Evolutionary conservation across 2,888 invertebrate genomes (phyloP).

Genomic region (Hypsopygia costalis): DNA sequence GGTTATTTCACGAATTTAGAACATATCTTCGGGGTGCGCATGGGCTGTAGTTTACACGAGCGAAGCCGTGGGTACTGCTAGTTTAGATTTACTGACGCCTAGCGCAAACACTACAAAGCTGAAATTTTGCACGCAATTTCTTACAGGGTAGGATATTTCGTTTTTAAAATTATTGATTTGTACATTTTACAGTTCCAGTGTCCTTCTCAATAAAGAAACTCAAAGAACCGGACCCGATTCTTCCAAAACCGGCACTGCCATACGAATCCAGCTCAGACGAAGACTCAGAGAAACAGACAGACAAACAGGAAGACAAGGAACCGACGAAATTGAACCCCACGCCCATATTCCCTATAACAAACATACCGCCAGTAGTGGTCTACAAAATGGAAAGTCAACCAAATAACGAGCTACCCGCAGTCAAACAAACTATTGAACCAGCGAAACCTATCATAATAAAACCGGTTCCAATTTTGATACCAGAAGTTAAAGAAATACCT

Average conservation of each 20-base stretch:
- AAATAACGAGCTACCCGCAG: slow-evolving; percentile 35
- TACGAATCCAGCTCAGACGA: slow-evolving; percentile 89
- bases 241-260: slow-evolving; percentile 87
- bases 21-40: too few relatives aligned
- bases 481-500: slow-evolving; percentile 27
- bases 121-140: too few relatives aligned
- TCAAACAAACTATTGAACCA: slow-evolving; percentile 28
- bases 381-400: slow-evolving; percentile 56
- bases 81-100: too few relatives aligned
- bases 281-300: slow-evolving; percentile 43
- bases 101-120: too few relatives aligned
- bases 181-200: slow-evolving; percentile 83
- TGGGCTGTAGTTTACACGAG: too few relatives aligned
- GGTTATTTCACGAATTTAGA: too few relatives aligned
- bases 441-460: slow-evolving; percentile 12
- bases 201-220: slow-evolving; percentile 92
- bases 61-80: too few relatives aligned
- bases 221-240: slow-evolving; percentile 84
- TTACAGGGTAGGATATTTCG: too few relatives aligned
- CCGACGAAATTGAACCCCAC: slow-evolving; percentile 24
- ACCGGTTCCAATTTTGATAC: slow-evolving; percentile 19
- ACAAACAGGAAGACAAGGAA: slow-evolving; percentile 32
- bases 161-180: too few relatives aligned
- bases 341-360: slow-evolving; percentile 21
- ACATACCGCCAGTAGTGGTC: slow-evolving; percentile 48